These are phyloP conservation scores for Astyanax mexicanus DNA, from an alignment of 2,797 vertebrate genomes.

Conservation along the genomic window DNA sequence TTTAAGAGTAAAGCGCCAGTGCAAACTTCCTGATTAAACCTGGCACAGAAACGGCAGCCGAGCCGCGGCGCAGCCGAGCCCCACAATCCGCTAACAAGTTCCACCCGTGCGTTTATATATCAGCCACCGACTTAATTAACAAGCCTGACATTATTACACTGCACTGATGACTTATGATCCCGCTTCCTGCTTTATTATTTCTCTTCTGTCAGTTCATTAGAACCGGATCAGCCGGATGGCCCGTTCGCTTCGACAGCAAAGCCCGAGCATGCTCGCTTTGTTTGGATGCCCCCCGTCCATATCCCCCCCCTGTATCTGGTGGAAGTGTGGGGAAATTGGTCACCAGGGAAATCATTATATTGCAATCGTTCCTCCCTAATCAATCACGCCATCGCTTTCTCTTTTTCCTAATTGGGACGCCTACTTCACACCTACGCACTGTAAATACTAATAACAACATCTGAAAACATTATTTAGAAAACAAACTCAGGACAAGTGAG, in stretches of 20 bases:
- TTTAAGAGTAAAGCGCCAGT: not conserved
- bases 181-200: slow-evolving; percentile 75
- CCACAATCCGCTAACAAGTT: slow-evolving; percentile 61
- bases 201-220: slow-evolving; percentile 79
- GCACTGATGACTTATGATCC: slow-evolving; percentile 76
- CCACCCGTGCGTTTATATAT: slow-evolving; percentile 60
- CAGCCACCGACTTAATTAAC: slow-evolving; percentile 75
- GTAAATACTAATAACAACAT: slow-evolving; percentile 48
- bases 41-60: slow-evolving; percentile 37
- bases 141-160: slow-evolving; percentile 69
- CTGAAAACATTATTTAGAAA: not conserved
- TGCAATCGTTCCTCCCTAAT: slow-evolving; percentile 76
- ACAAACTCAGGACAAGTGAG: not conserved
- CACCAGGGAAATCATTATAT: slow-evolving; percentile 81
- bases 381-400: slow-evolving; percentile 72
- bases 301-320: slow-evolving; percentile 68
- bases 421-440: slow-evolving; percentile 32
- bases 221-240: slow-evolving; percentile 73
- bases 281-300: slow-evolving; percentile 55
- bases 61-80: slow-evolving; percentile 27
- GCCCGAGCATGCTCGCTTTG: slow-evolving; percentile 69
- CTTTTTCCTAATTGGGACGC: slow-evolving; percentile 37
- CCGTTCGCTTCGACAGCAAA: slow-evolving; percentile 57
- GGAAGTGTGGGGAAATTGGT: slow-evolving; percentile 78
- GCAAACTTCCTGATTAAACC: not conserved